Base-by-base conservation (phyloP, 2,113 vertebrate genomes). In the Ctenomys sociabilis region DNA sequence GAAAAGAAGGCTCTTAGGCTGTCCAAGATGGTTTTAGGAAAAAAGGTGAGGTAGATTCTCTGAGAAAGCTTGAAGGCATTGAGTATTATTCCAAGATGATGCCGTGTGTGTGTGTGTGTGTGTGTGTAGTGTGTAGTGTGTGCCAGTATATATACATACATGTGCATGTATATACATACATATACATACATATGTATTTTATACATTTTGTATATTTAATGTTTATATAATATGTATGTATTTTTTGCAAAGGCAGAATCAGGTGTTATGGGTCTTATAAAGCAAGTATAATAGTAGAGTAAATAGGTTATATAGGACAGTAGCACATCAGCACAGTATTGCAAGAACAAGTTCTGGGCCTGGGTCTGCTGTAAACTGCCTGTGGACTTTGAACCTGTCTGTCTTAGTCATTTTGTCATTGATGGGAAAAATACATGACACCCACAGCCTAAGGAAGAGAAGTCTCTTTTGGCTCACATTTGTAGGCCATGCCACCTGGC, bases 261-360 rank as follows among this genome's bases (percentile, higher is more conserved):
- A 6, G 10, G n/a, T 78, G 0, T 61, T 64, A 84, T 45, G 10
- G 63, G 26, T 88, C 72, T 61, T 90, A 16, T 49, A 83, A 96
- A 95, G 10, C 43, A 78, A 86, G 22, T 91, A 28, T 63, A 57
- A 32, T 91, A 92, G 16, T 78, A 35, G 40, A 11, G 54, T 32
- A 80, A 57, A 9, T 28, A 86, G 73, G 13, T 30, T 72, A 64
- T 32, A 11, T n/a, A 70, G n/a, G 24, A 43, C 4, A 78, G n/a
- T 84, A 91, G 83, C 94, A 57, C 3, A 30, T 91, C 49, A 68
- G 61, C 95, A 73, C 45, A 96, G 28, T 80, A 90, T 83, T 94
- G 68, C 35, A 70, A 80, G n/a, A 86, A 40, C 57, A 30, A 32
- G 19, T 73, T 84, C 81, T 93, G 49, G 54, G 82, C n/a, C 68